Evolutionary conservation across 1,140 invertebrate species (phyloP).

Genomic region (Lasioglossum albipes): DNA sequence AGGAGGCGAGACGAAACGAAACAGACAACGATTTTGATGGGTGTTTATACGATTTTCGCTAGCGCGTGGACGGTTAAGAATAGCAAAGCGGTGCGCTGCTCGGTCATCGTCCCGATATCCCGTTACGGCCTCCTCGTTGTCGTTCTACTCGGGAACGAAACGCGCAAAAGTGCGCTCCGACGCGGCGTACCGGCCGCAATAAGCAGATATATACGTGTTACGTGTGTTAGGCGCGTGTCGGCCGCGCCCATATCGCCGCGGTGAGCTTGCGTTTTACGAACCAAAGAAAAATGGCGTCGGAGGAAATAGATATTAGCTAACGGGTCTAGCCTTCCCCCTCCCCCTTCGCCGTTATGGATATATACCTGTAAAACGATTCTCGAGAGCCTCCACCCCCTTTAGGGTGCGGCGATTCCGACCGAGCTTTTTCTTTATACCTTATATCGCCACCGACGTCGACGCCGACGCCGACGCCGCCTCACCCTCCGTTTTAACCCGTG

Average conservation of each 20-base stretch:
- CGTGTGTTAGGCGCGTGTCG: constrained; percentile 32
- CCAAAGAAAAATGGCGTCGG: constrained; percentile 70
- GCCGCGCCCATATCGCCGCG: constrained; percentile 62
- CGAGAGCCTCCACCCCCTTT: constrained; percentile 49
- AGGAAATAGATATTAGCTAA: constrained; percentile 79
- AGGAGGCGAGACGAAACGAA: not conserved
- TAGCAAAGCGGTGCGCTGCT: not conserved
- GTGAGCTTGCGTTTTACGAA: constrained; percentile 55
- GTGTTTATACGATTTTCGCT: not conserved
- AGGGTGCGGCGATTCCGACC: constrained; percentile 57
- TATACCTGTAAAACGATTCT: constrained; percentile 51
- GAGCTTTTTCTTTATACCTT: constrained; percentile 36
- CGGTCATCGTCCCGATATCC: constrained; percentile 10
- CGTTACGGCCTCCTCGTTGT: constrained; percentile 16
- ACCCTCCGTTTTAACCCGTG: not conserved
- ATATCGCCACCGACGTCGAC: not conserved
- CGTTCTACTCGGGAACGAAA: constrained; percentile 22
- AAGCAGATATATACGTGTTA: constrained; percentile 27
- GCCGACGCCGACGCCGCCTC: constrained; percentile 1
- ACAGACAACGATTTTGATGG: not conserved
- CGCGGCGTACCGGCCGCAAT: not conserved
- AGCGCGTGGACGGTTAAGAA: not conserved
- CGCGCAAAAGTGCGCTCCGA: not conserved
- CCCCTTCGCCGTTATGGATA: constrained; percentile 48
- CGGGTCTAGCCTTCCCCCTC: constrained; percentile 53